phyloP scores from a whole-genome alignment of 1,140 invertebrate genomes.

The Drosophila jambulina region DNA sequence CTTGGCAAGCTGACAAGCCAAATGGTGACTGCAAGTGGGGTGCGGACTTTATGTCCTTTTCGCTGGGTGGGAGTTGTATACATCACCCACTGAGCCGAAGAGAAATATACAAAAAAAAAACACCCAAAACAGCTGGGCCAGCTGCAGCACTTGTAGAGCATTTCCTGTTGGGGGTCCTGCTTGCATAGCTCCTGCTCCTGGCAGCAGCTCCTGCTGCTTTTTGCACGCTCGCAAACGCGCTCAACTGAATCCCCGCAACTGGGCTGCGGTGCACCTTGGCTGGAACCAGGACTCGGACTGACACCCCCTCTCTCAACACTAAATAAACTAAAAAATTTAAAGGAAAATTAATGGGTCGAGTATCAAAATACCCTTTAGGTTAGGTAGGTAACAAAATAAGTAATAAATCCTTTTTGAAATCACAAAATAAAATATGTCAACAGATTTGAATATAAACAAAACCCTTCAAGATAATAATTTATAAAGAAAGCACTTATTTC shows the following conservation, averaged over 20 bases:
- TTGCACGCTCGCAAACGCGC: constrained; percentile 78
- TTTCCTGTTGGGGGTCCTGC: constrained; percentile 51
- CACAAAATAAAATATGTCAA: not conserved
- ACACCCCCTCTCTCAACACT: constrained; percentile 27
- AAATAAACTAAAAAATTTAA: constrained; percentile 46
- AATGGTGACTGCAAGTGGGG: constrained; percentile 46
- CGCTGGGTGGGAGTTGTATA: constrained; percentile 2
- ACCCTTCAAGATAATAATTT: no score
- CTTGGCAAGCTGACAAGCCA: constrained; percentile 66
- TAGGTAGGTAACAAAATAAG: not conserved
- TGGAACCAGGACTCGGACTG: not conserved
- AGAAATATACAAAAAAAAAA: constrained; percentile 1
- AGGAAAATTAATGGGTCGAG: no score
- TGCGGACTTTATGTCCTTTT: constrained; percentile 33
- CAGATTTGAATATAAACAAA: not conserved
- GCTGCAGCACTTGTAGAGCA: constrained; percentile 80
- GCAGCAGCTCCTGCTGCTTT: constrained; percentile 49
- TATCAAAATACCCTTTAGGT: constrained; percentile 12
- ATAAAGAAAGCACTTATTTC: not conserved
- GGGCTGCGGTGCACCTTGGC: constrained; percentile 68
- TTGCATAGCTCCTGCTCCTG: constrained; percentile 10
- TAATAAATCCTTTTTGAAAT: not conserved
- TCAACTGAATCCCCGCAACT: constrained; percentile 73
- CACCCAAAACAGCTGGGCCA: constrained; percentile 59
- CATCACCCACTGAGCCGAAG: constrained; percentile 21